phyloP scores from a whole-genome alignment of 2,797 vertebrate species.

The Fistularia commersonii region DNA sequence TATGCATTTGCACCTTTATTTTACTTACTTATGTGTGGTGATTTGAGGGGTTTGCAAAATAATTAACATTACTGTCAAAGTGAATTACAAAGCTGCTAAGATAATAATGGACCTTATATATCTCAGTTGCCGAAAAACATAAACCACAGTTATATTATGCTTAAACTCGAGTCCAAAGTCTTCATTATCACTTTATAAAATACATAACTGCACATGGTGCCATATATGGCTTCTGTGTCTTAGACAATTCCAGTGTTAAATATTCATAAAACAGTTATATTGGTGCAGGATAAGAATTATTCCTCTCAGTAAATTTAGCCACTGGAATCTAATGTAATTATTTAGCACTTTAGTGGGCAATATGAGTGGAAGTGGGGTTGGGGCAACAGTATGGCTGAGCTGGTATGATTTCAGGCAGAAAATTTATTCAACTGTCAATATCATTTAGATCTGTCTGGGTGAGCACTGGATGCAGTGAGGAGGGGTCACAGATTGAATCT shows the following conservation, averaged over 20 bases:
- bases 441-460: slow-evolving; percentile 69
- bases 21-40: too few species aligned
- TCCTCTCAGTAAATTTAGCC: slow-evolving; percentile 67
- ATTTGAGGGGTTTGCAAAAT: too few species aligned
- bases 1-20: too few species aligned
- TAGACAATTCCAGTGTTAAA: slow-evolving; percentile 45
- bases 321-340: slow-evolving; percentile 71
- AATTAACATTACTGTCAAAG: too few species aligned
- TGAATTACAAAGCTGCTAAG: too few species aligned
- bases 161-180: slow-evolving; percentile 9
- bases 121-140: too few species aligned
- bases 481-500: slow-evolving; percentile 43
- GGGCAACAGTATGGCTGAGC: slow-evolving; percentile 37
- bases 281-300: slow-evolving; percentile 53
- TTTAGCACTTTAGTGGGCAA: slow-evolving; percentile 65
- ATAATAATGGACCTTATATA: too few species aligned
- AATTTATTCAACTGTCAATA: slow-evolving; percentile 76
- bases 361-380: slow-evolving; percentile 10
- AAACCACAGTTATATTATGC: slow-evolving; percentile 8
- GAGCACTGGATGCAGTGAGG: slow-evolving; percentile 42
- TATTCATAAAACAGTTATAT: slow-evolving; percentile 41
- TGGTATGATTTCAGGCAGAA: slow-evolving; percentile 66
- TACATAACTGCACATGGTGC: slow-evolving; percentile 2
- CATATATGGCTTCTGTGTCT: slow-evolving; percentile 39
- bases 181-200: slow-evolving; percentile 28